Evolutionary conservation across 2,113 vertebrate species (phyloP), one percentile per base, ranked within the genome.

Genomic region (Dasypus novemcinctus): DNA sequence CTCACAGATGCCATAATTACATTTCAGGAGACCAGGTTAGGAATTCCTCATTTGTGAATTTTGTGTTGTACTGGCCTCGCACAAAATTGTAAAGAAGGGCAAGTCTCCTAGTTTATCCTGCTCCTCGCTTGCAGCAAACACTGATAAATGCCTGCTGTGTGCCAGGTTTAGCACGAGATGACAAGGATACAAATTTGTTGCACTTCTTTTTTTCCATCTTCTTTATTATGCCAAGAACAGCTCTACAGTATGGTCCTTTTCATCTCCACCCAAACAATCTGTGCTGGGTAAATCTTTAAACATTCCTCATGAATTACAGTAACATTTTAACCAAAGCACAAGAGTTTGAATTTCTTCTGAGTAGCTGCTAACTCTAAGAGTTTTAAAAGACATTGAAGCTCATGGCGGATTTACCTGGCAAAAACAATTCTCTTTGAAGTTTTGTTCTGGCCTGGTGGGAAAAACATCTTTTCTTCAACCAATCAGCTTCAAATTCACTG

Each of bases 381-480:
- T 63, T 94, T 95, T 64, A 87, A 64, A 72, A 20, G 36, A 71
- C 23, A 64, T 31, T 43, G 64, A 94, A 38, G 18, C 71, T 13
- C 2, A 43, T 11, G 14, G n/a, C 23, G 82, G 36, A 7, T 12
- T 97, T 98, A 99, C 99, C 98, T 96, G 99, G 99, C 59, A 99
- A 98, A 98, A 99, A 99, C 36, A 99, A 97, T 97, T 99, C 98
- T 96, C 98, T 98, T 94, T 90, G 98, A 93, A 98, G 92, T 46
- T 98, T 98, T 97, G 98, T 98, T 98, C 99, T 99, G 96, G 99
- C 98, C 96, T 98, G 96, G 74, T 98, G 96, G 38, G 99, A 99
- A 97, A 99, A 99, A 82, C 99, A 99, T 90, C 98, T 98, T 97
- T 98, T 99, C 98, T 99, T 99, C 97, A 99, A 96, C 99, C 99